phyloP scores from a whole-genome alignment of 2,888 invertebrate species.

The Euspilapteryx auroguttella region DNA sequence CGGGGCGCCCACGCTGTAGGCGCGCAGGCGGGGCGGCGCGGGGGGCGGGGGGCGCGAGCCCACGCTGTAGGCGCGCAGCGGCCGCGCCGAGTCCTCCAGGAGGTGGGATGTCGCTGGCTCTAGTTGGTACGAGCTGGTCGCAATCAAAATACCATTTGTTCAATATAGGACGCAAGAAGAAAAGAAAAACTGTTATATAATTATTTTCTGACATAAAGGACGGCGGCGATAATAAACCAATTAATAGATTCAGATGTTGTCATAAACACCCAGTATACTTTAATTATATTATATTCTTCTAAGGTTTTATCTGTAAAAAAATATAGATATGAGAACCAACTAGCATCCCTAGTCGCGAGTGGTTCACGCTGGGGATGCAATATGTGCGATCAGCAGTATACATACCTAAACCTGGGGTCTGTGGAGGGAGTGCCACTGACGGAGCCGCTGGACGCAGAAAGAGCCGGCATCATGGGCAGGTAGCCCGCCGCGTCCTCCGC shows the following conservation, averaged over 20 bases:
- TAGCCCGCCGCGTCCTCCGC: conserved; percentile 14
- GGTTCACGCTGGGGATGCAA: conserved; percentile 27
- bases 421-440: conserved; percentile 82
- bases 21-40: conserved; percentile 62
- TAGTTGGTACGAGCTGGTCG: conserved; percentile 69
- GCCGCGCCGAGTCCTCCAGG: conserved; percentile 64
- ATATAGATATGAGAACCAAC: no score
- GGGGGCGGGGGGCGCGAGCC: conserved; percentile 74
- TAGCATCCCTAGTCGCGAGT: no score
- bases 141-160: neutral
- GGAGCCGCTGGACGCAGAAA: conserved; percentile 70
- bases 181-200: no score
- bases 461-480: conserved; percentile 67
- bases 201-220: no score
- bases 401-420: conserved; percentile 67
- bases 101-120: conserved; percentile 81
- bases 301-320: no score
- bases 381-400: neutral
- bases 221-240: no score
- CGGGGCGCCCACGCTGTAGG: conserved; percentile 75
- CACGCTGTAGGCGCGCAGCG: conserved; percentile 82
- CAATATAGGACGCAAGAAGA: no score
- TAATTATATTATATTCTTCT: no score
- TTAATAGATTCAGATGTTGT: no score
- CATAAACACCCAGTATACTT: no score